A percentile compares a stretch with the other conserved stretches of the same genome.
phyloP scores from a whole-genome alignment of 92 coral and sea anemone species.

The Zoanthus sociatus region DNA sequence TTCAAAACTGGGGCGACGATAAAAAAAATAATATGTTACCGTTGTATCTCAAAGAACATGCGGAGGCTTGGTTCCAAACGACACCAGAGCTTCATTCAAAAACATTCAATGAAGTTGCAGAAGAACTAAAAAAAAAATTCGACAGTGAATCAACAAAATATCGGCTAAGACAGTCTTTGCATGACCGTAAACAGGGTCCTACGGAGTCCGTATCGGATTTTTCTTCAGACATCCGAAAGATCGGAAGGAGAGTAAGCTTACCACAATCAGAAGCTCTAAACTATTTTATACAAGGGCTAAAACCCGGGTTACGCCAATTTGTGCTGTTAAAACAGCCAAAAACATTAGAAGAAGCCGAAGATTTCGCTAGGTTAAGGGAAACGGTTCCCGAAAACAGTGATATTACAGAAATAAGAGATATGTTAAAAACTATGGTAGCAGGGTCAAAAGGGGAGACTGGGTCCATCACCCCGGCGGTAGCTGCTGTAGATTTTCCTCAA shows the following conservation, averaged over 20 bases:
- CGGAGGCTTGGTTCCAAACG: too few species aligned
- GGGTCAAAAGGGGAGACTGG: not conserved
- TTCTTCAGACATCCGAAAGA: not conserved
- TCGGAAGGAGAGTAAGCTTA: too few species aligned
- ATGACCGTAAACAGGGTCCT: constrained; percentile 3
- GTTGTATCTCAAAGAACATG: too few species aligned
- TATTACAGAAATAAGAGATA: not conserved
- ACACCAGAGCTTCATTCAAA: too few species aligned
- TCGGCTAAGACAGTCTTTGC: not conserved
- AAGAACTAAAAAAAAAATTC: not conserved
- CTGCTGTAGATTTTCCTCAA: not conserved
- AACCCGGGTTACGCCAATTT: not conserved
- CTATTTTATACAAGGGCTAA: constrained; percentile 1
- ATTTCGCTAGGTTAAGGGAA: constrained; percentile 8
- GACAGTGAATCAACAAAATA: not conserved
- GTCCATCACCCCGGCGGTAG: not conserved
- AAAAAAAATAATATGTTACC: not conserved
- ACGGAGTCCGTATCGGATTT: not conserved
- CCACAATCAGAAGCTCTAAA: not conserved
- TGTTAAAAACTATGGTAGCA: not conserved
- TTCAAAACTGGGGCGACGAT: not conserved
- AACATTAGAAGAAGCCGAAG: constrained; percentile 2
- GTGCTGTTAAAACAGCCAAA: not conserved
- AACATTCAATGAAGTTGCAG: not conserved
- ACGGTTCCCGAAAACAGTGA: constrained; percentile 6